A percentile compares a stretch with the other conserved stretches of the same genome.
These are phyloP conservation scores for Aurelia sp. DNA, from an alignment of 30 jellyfish, hydroid and myxozoan species.

Conservation along the genomic window DNA sequence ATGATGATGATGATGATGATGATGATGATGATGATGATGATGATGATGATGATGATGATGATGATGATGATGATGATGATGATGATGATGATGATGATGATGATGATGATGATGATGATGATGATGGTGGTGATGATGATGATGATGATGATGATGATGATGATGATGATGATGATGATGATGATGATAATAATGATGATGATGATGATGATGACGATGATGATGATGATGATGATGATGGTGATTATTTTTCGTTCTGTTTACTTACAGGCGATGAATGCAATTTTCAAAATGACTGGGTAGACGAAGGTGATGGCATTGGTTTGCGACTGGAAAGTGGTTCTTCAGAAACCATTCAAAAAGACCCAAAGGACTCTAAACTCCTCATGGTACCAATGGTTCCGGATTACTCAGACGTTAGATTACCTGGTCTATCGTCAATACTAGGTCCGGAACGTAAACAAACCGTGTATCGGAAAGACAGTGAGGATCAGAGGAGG, in stretches of 20 bases:
- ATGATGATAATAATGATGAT: too few relatives aligned
- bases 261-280: conserved; percentile 5
- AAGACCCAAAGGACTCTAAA: conserved; percentile 6
- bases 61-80: too few relatives aligned
- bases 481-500: conserved; percentile 28
- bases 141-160: too few relatives aligned
- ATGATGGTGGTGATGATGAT: too few relatives aligned
- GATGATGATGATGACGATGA: too few relatives aligned
- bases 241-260: background rate
- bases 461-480: conserved; percentile 9
- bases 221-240: too few relatives aligned
- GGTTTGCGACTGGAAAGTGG: conserved; percentile 21
- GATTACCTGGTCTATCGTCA: conserved; percentile 28
- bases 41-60: too few relatives aligned
- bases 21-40: too few relatives aligned
- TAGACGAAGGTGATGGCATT: conserved; percentile 41
- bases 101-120: too few relatives aligned
- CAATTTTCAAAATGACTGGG: conserved; percentile 49
- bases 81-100: too few relatives aligned
- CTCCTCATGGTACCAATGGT: conserved; percentile 11
- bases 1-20: too few relatives aligned
- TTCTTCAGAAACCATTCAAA: background rate
- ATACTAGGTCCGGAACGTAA: background rate
- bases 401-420: background rate
- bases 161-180: too few relatives aligned